Conservation (phyloP, 2,888 invertebrate species). For the Cyaniris semiargus region DNA sequence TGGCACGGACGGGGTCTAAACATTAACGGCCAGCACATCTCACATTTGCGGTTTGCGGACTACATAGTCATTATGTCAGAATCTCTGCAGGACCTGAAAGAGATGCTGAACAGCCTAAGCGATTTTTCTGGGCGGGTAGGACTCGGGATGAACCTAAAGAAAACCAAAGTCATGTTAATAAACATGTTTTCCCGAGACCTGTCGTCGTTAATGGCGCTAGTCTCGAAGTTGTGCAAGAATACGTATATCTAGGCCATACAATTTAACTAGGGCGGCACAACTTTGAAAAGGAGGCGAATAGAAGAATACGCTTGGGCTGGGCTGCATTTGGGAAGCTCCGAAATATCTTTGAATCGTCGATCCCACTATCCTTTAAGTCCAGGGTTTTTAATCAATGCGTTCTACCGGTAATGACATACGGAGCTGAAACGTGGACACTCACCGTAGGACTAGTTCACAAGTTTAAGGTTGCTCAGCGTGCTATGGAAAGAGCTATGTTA, state of each 20-base stretch:
- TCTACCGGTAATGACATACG: no score
- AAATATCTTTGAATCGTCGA: not conserved
- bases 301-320: not conserved
- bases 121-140: not conserved
- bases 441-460: no score
- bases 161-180: not conserved
- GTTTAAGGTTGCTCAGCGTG: no score
- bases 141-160: not conserved
- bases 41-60: no score
- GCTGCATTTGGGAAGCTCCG: not conserved
- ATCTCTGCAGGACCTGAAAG: no score
- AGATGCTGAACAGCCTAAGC: no score
- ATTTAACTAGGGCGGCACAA: not conserved
- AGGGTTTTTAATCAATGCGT: not conserved
- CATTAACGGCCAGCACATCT: no score
- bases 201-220: not conserved
- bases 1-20: no score
- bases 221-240: conserved; percentile 3
- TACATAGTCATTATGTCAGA: no score
- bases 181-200: not conserved
- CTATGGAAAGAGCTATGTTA: no score
- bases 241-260: not conserved
- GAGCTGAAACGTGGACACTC: no score
- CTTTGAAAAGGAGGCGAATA: not conserved
- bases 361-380: not conserved